Conservation (phyloP, 2,113 vertebrate species). For the Pleuronectes platessa region DNA sequence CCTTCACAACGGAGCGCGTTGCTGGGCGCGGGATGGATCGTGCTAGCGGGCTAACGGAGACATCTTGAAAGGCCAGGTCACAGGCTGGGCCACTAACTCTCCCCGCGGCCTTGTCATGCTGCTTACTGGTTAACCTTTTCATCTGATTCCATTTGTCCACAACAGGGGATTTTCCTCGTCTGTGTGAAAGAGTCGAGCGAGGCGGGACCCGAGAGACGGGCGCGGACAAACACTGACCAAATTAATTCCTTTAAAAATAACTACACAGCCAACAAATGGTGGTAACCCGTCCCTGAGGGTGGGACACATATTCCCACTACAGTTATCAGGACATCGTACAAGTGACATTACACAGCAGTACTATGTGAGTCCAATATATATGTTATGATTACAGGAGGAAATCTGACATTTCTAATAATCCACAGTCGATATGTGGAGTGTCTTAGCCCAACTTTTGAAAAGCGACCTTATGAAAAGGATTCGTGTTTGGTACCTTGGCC, state of each 20-base stretch:
- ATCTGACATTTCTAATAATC: too few species aligned
- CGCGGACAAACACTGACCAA: not conserved
- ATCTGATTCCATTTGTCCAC: constrained; percentile 67
- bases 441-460: too few species aligned
- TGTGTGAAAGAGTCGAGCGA: not conserved
- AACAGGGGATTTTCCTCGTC: constrained; percentile 36
- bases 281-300: not conserved
- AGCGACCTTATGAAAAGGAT: too few species aligned
- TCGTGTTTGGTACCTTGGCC: too few species aligned
- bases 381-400: too few species aligned
- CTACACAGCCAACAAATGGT: not conserved
- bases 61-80: constrained; percentile 78
- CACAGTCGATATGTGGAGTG: too few species aligned
- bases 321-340: too few species aligned
- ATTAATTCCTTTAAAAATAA: not conserved
- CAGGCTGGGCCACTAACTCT: constrained; percentile 52
- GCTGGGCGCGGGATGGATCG: constrained; percentile 43
- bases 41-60: constrained; percentile 70
- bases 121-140: constrained; percentile 76
- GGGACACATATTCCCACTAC: too few species aligned
- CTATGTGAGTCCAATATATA: too few species aligned
- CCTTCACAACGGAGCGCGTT: constrained; percentile 55
- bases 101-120: constrained; percentile 64
- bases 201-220: not conserved
- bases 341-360: too few species aligned